phyloP scores from a whole-genome alignment of 2,888 invertebrate species.

The Conomelus anceps region DNA sequence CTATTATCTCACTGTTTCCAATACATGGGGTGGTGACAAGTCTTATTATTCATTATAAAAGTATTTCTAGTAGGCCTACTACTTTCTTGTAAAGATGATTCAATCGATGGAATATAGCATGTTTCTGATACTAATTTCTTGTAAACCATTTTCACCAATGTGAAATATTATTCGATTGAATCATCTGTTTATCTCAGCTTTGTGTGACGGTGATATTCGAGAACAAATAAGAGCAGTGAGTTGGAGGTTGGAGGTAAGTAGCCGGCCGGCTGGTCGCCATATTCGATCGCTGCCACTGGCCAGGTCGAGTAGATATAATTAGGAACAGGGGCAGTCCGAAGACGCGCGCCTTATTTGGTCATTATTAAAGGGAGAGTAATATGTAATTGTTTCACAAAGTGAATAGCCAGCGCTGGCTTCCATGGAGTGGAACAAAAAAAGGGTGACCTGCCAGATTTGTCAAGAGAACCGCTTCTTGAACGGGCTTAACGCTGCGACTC shows the following conservation, averaged over 20 bases:
- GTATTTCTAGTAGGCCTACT: too few species aligned
- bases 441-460: background rate
- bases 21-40: too few species aligned
- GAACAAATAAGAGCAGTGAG: background rate
- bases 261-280: background rate
- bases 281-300: background rate
- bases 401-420: background rate
- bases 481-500: too few species aligned
- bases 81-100: background rate
- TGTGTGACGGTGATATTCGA: background rate
- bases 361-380: conserved; percentile 7
- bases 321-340: background rate
- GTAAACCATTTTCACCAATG: background rate
- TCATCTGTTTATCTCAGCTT: background rate
- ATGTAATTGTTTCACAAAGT: conserved; percentile 6
- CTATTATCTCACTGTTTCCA: too few species aligned
- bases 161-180: background rate
- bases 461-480: background rate
- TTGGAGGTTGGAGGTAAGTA: too few species aligned
- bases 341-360: conserved; percentile 7
- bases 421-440: background rate
- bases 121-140: background rate
- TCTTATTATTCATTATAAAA: too few species aligned
- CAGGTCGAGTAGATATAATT: background rate
- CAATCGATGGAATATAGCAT: background rate